Base-by-base conservation (phyloP, 2,888 invertebrate genomes). In the Zaprionus lineosus region DNA sequence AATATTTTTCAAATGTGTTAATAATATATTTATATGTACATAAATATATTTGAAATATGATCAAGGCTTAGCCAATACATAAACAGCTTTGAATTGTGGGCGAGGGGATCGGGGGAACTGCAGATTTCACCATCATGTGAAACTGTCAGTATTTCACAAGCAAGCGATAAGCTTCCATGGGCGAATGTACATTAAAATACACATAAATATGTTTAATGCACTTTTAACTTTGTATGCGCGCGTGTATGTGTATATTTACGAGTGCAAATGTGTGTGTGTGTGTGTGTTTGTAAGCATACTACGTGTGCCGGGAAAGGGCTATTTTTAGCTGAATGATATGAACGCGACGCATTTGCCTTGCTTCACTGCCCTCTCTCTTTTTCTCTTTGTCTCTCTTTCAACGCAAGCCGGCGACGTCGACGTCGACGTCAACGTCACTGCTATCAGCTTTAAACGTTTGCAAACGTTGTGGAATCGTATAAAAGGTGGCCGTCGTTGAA, bases 401-500 rank as follows among this genome's bases (percentile, higher is more conserved):
- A n/a, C n/a, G n/a, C n/a, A n/a, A n/a, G n/a, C n/a, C n/a, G n/a
- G n/a, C n/a, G 39, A 3, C 39, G 16, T 19, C 18, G 5, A 18
- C 19, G 41, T 21, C 31, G 16, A 9, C 31, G 26, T 9, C 8
- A 14, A 8, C 39, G 43, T 39, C 44, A 53, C 43, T 48, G 71
- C 16, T n/a, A n/a, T n/a, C 48, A 16, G 21, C 66, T 55, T 40
- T 34, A 79, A 61, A 64, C 75, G 61, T 56, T 62, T 66, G 26
- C 41, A 64, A 60, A 50, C 53, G 63, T 51, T 36, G 18, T 7
- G 24, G 31, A 11, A 44, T 60, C 36, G 60, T 83, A 83, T 83
- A 83, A 86, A 83, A 84, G 82, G 40, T 66, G 68, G 74, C 72
- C 61, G 67, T 78, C 73, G 82, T 74, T 62, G 6, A 60, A 36